Percentiles rank a stretch among this genome's conserved stretches.
These are phyloP conservation scores for Pentalonia nigronervosa DNA, from an alignment of 1,140 invertebrate species.

Conservation along the genomic window DNA sequence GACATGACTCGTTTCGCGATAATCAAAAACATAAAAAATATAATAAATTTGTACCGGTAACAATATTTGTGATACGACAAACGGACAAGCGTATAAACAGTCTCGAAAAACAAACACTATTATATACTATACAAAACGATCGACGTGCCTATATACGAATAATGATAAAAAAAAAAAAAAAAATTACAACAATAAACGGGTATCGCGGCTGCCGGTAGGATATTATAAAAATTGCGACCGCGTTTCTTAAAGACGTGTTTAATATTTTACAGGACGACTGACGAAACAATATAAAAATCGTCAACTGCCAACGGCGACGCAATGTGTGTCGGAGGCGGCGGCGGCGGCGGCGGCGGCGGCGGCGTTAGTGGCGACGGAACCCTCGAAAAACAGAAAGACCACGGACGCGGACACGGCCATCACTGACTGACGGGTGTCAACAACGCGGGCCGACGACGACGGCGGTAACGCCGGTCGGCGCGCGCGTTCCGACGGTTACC, in stretches of 20 bases:
- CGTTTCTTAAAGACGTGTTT: neutral
- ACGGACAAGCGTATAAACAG: neutral
- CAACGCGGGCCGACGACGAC: slow-evolving; percentile 48
- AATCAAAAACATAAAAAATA: neutral
- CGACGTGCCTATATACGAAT: neutral
- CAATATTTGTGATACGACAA: neutral
- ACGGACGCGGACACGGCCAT: slow-evolving; percentile 56
- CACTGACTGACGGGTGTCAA: slow-evolving; percentile 58
- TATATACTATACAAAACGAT: neutral
- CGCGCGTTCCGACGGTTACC: slow-evolving; percentile 7
- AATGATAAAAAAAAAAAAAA: neutral
- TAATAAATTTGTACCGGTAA: neutral
- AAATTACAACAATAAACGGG: neutral
- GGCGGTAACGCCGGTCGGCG: slow-evolving; percentile 31
- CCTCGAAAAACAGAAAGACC: slow-evolving; percentile 41
- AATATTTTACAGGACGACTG: neutral
- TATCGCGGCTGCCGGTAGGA: neutral
- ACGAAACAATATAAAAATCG: neutral
- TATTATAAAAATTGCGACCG: neutral
- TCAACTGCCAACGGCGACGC: neutral
- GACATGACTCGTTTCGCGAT: slow-evolving; percentile 6
- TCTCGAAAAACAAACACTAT: neutral
- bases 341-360: neutral
- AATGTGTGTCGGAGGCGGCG: neutral
- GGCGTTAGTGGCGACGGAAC: slow-evolving; percentile 22